Percentiles rank a stretch among this genome's conserved stretches.
Conservation (phyloP, 2,888 invertebrate genomes). For the Cryptocephalus moraei region DNA sequence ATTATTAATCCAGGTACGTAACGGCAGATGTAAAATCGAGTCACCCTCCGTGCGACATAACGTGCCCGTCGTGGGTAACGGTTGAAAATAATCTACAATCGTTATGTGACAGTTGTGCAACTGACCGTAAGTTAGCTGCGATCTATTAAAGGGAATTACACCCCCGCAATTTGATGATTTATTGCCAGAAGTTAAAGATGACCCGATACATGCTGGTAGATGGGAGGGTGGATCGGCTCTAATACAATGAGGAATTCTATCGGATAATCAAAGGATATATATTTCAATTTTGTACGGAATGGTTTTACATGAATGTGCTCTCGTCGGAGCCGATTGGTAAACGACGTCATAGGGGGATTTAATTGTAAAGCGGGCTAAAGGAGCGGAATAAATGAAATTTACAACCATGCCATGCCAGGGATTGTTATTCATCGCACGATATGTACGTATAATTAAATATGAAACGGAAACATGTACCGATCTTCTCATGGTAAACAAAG, state of each 20-base stretch:
- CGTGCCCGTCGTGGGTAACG: constrained; percentile 7
- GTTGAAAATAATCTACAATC: constrained; percentile 16
- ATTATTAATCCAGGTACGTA: constrained; percentile 8
- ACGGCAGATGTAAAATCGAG: constrained; percentile 11
- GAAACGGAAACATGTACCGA: constrained; percentile 2
- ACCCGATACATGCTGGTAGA: constrained; percentile 15
- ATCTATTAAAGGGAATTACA: constrained; percentile 24
- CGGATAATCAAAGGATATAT: constrained; percentile 13
- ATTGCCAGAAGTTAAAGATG: constrained; percentile 16
- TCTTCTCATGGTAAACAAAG: constrained; percentile 9
- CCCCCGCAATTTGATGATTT: constrained; percentile 28
- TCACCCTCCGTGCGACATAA: constrained; percentile 6
- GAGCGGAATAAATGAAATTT: too few species aligned
- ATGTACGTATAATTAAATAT: too few species aligned
- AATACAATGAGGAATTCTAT: constrained; percentile 10
- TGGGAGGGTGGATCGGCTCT: constrained; percentile 10
- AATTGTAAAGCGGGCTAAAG: too few species aligned
- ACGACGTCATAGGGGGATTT: too few species aligned
- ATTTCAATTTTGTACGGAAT: constrained; percentile 11
- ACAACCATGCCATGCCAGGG: too few species aligned
- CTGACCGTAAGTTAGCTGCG: constrained; percentile 18
- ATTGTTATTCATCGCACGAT: too few species aligned
- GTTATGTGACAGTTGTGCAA: constrained; percentile 25
- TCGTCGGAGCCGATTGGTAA: constrained; percentile 6
- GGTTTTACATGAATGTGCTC: constrained; percentile 14